Evolutionary conservation across 1,140 invertebrate species (phyloP).

Genomic region (Megalopta genalis): DNA sequence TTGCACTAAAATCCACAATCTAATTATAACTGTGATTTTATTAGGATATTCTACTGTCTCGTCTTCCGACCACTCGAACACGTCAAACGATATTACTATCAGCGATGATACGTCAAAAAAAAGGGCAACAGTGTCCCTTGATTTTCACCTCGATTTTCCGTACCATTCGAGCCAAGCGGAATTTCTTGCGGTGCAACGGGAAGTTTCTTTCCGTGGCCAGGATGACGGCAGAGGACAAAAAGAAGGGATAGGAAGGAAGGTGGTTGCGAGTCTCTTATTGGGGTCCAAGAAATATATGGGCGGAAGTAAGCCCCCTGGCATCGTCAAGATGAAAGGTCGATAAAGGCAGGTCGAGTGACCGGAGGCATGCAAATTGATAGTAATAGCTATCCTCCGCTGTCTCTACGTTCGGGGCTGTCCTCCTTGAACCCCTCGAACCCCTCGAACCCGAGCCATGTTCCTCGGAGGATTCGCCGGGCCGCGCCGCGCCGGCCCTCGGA

Average conservation of each 20-base stretch:
- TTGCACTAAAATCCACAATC: too few species aligned
- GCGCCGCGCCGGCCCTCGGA: slow-evolving; percentile 33
- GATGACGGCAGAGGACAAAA: slow-evolving; percentile 10
- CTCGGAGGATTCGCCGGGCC: slow-evolving; percentile 45
- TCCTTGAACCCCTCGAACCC: not conserved
- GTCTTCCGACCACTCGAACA: too few species aligned
- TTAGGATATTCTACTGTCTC: too few species aligned
- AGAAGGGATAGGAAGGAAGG: slow-evolving; percentile 6
- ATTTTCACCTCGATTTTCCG: too few species aligned
- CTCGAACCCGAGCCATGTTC: slow-evolving; percentile 39
- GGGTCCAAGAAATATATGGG: slow-evolving; percentile 63
- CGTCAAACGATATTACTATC: too few species aligned
- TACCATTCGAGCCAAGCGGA: too few species aligned
- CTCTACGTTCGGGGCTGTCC: slow-evolving; percentile 32
- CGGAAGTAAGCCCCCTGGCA: slow-evolving; percentile 64
- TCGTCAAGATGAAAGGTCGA: slow-evolving; percentile 68
- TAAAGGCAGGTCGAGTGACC: slow-evolving; percentile 68
- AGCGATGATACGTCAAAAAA: too few species aligned
- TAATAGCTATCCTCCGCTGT: slow-evolving; percentile 64
- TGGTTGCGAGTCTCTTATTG: slow-evolving; percentile 56
- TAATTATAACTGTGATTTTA: too few species aligned
- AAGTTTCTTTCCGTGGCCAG: slow-evolving; percentile 37
- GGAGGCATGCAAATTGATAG: slow-evolving; percentile 70
- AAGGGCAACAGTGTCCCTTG: too few species aligned
- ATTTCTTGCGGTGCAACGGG: not conserved